Conservation (phyloP, 2,113 vertebrate genomes). For the Nothobranchius furzeri region DNA sequence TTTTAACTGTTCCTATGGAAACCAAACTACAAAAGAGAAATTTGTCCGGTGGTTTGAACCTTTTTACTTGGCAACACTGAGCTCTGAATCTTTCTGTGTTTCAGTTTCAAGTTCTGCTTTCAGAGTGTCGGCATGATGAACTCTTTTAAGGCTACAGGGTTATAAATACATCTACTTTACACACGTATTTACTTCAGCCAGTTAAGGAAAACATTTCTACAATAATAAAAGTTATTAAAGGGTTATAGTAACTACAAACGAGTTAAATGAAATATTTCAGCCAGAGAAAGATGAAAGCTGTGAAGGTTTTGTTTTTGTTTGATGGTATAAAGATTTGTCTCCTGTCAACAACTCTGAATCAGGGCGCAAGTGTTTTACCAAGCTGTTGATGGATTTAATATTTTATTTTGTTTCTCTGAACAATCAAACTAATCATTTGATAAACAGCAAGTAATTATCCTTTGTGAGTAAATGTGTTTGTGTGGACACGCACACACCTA, state of each 20-base stretch:
- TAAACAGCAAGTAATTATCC: conserved; percentile 39
- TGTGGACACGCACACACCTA: conserved; percentile 6
- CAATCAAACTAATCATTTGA: conserved; percentile 61
- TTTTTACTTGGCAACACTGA: conserved; percentile 49
- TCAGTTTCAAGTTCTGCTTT: conserved; percentile 42
- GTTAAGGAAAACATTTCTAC: conserved; percentile 7
- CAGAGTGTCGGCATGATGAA: conserved; percentile 6
- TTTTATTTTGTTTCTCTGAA: conserved; percentile 58
- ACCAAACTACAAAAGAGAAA: conserved; percentile 54
- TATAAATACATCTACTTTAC: background rate
- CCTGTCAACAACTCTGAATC: conserved; percentile 3
- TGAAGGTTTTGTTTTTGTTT: conserved; percentile 10
- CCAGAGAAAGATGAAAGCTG: conserved; percentile 13
- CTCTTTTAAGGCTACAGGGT: conserved; percentile 49
- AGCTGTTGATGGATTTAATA: conserved; percentile 47
- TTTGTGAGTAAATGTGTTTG: conserved; percentile 14
- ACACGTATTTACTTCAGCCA: conserved; percentile 3
- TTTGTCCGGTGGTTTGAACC: conserved; percentile 34
- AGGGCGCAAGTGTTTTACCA: conserved; percentile 9
- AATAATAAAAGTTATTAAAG: conserved; percentile 18
- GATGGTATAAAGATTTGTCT: conserved; percentile 21
- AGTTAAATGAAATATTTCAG: conserved; percentile 8
- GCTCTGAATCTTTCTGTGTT: conserved; percentile 47
- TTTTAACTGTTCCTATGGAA: conserved; percentile 74
- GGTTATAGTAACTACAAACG: conserved; percentile 15